Evolutionary conservation across 2,113 vertebrate species (phyloP).

Genomic region (Aphyosemion australe): DNA sequence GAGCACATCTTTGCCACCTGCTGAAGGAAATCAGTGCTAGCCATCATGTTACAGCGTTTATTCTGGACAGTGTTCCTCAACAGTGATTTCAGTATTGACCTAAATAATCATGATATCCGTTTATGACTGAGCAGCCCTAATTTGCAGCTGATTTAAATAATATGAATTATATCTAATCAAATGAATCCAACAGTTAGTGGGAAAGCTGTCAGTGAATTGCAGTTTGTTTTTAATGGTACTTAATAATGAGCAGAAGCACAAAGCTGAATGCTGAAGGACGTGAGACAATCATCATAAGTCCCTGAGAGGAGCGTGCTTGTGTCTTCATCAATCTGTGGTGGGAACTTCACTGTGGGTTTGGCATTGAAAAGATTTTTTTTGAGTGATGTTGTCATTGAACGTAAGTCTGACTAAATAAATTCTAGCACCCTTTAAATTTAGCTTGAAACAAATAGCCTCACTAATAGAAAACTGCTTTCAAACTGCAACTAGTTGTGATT

Average conservation of each 20-base stretch:
- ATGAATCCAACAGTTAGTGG: too few species aligned
- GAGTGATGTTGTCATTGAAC: background rate
- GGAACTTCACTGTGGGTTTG: too few species aligned
- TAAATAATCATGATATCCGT: too few species aligned
- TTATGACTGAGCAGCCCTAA: too few species aligned
- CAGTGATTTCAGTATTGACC: too few species aligned
- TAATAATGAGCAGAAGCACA: background rate
- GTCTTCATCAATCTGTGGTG: background rate
- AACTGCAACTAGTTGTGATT: constrained; percentile 13
- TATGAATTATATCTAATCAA: background rate
- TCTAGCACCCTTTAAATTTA: background rate
- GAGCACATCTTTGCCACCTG: too few species aligned
- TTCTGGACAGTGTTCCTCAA: too few species aligned
- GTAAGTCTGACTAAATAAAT: background rate
- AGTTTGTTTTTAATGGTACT: background rate
- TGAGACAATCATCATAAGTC: background rate
- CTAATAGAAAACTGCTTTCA: constrained; percentile 13
- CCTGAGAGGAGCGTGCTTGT: background rate
- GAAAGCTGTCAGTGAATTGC: too few species aligned
- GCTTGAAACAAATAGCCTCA: background rate
- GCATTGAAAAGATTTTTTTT: background rate
- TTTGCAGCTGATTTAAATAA: background rate
- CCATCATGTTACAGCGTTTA: too few species aligned
- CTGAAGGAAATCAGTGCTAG: too few species aligned
- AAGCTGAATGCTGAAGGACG: background rate